Evolutionary conservation across 2,888 invertebrate species (phyloP).

Genomic region (Flabesymbios commensalis): DNA sequence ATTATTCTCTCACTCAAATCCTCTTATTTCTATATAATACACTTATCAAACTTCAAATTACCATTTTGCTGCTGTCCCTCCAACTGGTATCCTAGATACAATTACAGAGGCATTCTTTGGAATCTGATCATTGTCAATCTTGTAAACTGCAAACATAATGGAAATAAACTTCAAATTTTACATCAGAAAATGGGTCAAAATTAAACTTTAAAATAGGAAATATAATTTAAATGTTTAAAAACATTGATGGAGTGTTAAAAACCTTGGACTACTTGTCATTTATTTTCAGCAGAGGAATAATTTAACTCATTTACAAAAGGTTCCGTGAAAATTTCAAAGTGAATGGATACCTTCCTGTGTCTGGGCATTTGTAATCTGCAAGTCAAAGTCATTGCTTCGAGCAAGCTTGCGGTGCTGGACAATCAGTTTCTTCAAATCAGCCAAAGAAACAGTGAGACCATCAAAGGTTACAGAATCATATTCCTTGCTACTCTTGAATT

Average conservation of each 20-base stretch:
- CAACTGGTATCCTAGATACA: slow-evolving; percentile 87
- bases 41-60: too few relatives aligned
- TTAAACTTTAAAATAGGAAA: too few relatives aligned
- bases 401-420: slow-evolving; percentile 93
- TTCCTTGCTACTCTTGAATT: slow-evolving; percentile 95
- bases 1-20: too few relatives aligned
- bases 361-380: slow-evolving; percentile 95
- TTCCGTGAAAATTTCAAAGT: too few relatives aligned
- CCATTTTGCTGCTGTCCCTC: too few relatives aligned
- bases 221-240: too few relatives aligned
- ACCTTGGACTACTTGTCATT: too few relatives aligned
- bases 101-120: slow-evolving; percentile 97
- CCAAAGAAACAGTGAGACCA: slow-evolving; percentile 93
- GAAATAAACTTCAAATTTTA: neutral
- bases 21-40: too few relatives aligned
- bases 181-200: too few relatives aligned
- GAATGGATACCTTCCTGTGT: slow-evolving; percentile 96
- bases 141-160: slow-evolving; percentile 76
- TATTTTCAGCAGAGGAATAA: too few relatives aligned
- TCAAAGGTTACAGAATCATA: slow-evolving; percentile 96
- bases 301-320: too few relatives aligned
- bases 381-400: slow-evolving; percentile 91
- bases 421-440: slow-evolving; percentile 92
- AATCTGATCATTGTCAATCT: slow-evolving; percentile 85
- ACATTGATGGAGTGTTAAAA: too few relatives aligned